A percentile compares a stretch with the other conserved stretches of the same genome.
phyloP scores from a whole-genome alignment of 92 coral and sea anemone species.

The Porites cylindrica region DNA sequence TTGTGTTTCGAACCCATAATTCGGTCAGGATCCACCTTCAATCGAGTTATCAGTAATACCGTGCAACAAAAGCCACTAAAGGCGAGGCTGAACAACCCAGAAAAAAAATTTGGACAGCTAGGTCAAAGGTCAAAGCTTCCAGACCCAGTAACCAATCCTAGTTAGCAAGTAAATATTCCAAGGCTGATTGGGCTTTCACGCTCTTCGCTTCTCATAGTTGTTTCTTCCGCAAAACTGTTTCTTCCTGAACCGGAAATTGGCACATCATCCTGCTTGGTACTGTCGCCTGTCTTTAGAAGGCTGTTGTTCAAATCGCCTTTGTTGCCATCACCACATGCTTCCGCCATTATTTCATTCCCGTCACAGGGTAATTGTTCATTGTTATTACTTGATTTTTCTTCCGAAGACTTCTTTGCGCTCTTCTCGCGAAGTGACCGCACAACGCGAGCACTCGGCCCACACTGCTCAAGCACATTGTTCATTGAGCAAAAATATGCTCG shows the following conservation, averaged over 20 bases:
- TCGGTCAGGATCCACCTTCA: no score
- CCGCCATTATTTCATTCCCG: not conserved
- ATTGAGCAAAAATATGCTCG: constrained; percentile 84
- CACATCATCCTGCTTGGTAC: not conserved
- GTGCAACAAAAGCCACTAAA: no score
- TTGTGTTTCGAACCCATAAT: no score
- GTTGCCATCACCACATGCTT: not conserved
- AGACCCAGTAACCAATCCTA: not conserved
- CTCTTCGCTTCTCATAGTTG: not conserved
- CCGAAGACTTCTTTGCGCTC: not conserved
- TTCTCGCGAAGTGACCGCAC: constrained; percentile 56
- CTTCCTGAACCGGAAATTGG: not conserved
- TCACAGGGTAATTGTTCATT: not conserved
- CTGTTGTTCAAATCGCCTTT: not conserved
- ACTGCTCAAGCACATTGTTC: constrained; percentile 72
- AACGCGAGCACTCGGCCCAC: constrained; percentile 71
- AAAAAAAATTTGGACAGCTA: not conserved
- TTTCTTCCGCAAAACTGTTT: constrained; percentile 15
- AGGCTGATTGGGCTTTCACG: constrained; percentile 28
- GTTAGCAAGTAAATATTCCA: constrained; percentile 33
- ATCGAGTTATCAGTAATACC: no score
- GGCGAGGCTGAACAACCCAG: not conserved
- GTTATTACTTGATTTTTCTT: not conserved
- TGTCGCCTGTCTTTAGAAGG: not conserved
- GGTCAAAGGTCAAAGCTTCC: not conserved